Percentiles rank a stretch among this genome's conserved stretches.
These are phyloP conservation scores for Sebastes cheni DNA, from an alignment of 2,797 vertebrate species.

Conservation along the genomic window DNA sequence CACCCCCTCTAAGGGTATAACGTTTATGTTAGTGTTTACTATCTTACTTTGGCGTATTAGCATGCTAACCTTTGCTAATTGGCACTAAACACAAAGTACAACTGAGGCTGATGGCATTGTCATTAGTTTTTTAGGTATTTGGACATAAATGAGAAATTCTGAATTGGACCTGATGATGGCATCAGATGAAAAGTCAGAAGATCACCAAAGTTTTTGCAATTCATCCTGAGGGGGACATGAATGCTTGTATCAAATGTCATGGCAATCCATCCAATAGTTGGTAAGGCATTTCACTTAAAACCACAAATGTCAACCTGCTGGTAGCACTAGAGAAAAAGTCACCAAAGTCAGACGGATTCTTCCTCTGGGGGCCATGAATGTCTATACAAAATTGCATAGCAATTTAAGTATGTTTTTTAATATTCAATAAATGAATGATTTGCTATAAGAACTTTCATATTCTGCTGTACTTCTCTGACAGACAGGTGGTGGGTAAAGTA, in stretches of 20 bases:
- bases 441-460: neutral
- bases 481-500: constrained; percentile 7
- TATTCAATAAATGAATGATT: neutral
- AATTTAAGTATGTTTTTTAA: neutral
- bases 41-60: neutral
- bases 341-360: neutral
- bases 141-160: too few relatives aligned
- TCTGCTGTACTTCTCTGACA: constrained; percentile 3
- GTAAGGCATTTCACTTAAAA: neutral
- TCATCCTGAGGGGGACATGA: too few relatives aligned
- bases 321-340: neutral
- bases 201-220: too few relatives aligned
- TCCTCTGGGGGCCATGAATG: neutral
- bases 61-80: neutral
- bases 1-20: neutral
- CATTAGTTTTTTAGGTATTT: too few relatives aligned
- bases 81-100: neutral
- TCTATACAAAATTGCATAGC: neutral
- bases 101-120: too few relatives aligned
- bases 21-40: neutral
- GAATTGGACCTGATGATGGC: too few relatives aligned
- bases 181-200: too few relatives aligned
- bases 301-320: neutral
- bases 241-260: too few relatives aligned
- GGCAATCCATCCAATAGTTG: neutral